Evolutionary conservation across 2,888 invertebrate genomes (phyloP).

Genomic region (Pristionchus maxplancki): DNA sequence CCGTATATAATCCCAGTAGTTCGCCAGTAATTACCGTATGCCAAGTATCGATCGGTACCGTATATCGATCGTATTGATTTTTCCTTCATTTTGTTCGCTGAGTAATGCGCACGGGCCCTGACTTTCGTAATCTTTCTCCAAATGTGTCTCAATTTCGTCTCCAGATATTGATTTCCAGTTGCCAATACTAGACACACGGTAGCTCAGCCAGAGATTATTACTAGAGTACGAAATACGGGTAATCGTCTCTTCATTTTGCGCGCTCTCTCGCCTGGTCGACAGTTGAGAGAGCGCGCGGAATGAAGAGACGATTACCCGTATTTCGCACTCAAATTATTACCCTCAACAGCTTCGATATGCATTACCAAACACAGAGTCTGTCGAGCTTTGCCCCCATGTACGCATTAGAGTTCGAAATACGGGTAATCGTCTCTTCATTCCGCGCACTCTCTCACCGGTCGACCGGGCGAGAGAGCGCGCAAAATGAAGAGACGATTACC

Average conservation of each 20-base stretch:
- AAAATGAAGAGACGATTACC: too few species aligned
- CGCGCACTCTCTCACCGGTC: too few species aligned
- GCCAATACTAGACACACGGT: neutral
- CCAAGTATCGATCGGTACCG: slow-evolving; percentile 18
- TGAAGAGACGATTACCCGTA: too few species aligned
- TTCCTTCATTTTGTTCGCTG: neutral
- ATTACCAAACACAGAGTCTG: slow-evolving; percentile 7
- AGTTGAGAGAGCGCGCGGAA: too few species aligned
- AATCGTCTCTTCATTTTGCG: too few species aligned
- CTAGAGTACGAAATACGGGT: too few species aligned
- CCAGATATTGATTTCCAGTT: neutral
- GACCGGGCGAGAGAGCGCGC: too few species aligned
- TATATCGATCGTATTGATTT: neutral
- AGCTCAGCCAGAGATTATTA: too few species aligned
- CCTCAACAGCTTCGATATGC: neutral
- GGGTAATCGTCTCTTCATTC: too few species aligned
- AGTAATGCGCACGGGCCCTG: slow-evolving; percentile 22
- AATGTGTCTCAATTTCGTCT: slow-evolving; percentile 9
- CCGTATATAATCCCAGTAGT: neutral
- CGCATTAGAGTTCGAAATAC: too few species aligned
- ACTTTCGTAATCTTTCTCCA: slow-evolving; percentile 36
- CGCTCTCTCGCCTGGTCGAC: too few species aligned
- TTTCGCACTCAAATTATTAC: neutral
- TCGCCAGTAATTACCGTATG: neutral
- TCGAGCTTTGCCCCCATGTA: slow-evolving; percentile 5